phyloP scores from a whole-genome alignment of 2,888 invertebrate genomes.

The Drosophila limbata region DNA sequence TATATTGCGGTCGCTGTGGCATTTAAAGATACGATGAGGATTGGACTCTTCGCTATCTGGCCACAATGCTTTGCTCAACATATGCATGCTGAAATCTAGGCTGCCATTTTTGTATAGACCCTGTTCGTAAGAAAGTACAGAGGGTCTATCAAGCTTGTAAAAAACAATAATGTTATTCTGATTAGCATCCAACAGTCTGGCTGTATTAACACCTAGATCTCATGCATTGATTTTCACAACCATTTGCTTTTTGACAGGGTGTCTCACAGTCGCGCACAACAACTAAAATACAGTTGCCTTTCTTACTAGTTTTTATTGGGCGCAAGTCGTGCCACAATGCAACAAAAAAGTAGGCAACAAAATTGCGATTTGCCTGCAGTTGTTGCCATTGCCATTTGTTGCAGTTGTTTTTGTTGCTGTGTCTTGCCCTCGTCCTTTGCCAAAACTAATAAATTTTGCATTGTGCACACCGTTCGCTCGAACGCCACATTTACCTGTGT shows the following conservation, averaged over 20 bases:
- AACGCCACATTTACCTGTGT: constrained; percentile 49
- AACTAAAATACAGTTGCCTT: no score
- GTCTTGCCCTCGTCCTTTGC: constrained; percentile 42
- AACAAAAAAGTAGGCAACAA: constrained; percentile 17
- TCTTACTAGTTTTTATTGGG: constrained; percentile 47
- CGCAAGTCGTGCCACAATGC: constrained; percentile 47
- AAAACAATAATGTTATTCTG: neutral
- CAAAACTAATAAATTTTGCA: constrained; percentile 76
- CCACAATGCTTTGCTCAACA: constrained; percentile 33
- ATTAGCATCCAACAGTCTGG: no score
- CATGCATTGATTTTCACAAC: no score
- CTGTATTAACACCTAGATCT: no score
- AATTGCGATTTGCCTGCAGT: constrained; percentile 54
- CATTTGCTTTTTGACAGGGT: neutral
- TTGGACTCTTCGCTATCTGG: constrained; percentile 40
- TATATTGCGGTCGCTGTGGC: constrained; percentile 52
- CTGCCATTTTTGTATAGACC: constrained; percentile 26
- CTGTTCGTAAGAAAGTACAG: no score
- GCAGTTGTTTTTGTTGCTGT: constrained; percentile 16
- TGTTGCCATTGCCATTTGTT: constrained; percentile 7
- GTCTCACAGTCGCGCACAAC: neutral
- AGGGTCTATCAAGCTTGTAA: neutral
- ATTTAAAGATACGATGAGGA: constrained; percentile 58
- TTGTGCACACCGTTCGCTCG: constrained; percentile 62
- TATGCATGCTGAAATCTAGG: constrained; percentile 61